Conservation (phyloP, 2,113 vertebrate genomes). For the Leptocoma aspasia region DNA sequence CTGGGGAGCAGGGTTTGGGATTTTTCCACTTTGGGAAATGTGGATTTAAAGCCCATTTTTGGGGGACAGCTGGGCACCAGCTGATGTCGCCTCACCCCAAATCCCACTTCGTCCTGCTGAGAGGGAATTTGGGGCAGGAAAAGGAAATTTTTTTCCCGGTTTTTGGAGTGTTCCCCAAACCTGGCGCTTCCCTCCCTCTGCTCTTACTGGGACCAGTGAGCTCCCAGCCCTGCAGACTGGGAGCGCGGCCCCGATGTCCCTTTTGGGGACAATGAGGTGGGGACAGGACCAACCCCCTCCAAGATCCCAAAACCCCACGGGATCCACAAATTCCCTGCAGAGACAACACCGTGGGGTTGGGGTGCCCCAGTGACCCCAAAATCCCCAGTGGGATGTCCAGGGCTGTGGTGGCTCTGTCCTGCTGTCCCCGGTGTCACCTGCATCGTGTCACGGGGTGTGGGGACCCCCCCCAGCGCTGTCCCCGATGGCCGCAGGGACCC, state of each 20-base stretch:
- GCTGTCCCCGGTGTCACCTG: background rate
- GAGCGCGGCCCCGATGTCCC: background rate
- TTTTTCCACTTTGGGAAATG: background rate
- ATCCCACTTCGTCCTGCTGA: fast-evolving
- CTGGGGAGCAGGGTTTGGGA: fast-evolving
- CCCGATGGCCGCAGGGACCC: background rate
- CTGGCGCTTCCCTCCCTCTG: background rate
- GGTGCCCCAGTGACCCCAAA: background rate
- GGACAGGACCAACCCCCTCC: background rate
- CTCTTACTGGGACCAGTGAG: background rate
- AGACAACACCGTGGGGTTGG: fast-evolving
- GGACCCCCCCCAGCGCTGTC: too few species aligned
- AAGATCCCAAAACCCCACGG: fast-evolving
- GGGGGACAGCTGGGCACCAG: background rate
- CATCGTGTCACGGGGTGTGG: fast-evolving
- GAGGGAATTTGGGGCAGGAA: background rate
- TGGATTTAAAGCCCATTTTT: fast-evolving
- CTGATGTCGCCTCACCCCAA: fast-evolving
- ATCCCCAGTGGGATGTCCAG: fast-evolving
- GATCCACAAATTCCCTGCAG: fast-evolving
- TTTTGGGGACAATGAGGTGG: background rate
- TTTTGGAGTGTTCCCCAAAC: background rate
- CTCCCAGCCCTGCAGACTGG: background rate
- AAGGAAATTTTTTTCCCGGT: background rate
- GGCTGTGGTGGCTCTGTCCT: background rate